These are phyloP conservation scores for Drosophila neotestacea DNA, from an alignment of 2,888 invertebrate genomes.

Conservation along the genomic window DNA sequence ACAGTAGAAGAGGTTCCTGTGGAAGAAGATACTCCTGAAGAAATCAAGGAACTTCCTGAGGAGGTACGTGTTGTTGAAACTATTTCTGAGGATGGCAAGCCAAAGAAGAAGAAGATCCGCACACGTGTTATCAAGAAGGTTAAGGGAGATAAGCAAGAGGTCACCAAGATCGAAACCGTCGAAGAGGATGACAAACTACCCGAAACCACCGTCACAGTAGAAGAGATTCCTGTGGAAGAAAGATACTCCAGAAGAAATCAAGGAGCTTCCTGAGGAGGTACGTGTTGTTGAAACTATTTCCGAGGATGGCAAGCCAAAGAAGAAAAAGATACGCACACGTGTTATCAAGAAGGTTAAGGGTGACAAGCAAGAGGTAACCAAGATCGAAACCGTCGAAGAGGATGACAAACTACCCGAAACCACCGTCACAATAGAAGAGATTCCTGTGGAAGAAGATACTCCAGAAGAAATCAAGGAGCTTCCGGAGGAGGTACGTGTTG, in stretches of 20 bases:
- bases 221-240: conserved; percentile 48
- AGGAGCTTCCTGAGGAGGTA: conserved; percentile 49
- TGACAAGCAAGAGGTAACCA: conserved; percentile 62
- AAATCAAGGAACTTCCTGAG: conserved; percentile 46
- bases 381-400: conserved; percentile 64
- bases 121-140: conserved; percentile 65
- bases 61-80: conserved; percentile 54
- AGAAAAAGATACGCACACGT: conserved; percentile 62
- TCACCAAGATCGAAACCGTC: conserved; percentile 65
- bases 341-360: conserved; percentile 65
- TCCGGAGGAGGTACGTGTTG: conserved; percentile 12
- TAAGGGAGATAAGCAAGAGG: conserved; percentile 62
- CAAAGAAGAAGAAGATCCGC: conserved; percentile 59
- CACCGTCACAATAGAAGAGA: conserved; percentile 52
- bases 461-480: conserved; percentile 12
- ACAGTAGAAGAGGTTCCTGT: conserved; percentile 38
- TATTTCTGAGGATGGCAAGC: conserved; percentile 58
- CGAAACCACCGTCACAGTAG: conserved; percentile 53
- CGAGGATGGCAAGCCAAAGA: conserved; percentile 60
- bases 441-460: conserved; percentile 39
- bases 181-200: conserved; percentile 61
- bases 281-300: conserved; percentile 52
- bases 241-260: conserved; percentile 28
- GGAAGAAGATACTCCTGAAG: conserved; percentile 22
- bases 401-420: conserved; percentile 59